Conservation (phyloP, 2,888 invertebrate species). For the Patella pellucida region DNA sequence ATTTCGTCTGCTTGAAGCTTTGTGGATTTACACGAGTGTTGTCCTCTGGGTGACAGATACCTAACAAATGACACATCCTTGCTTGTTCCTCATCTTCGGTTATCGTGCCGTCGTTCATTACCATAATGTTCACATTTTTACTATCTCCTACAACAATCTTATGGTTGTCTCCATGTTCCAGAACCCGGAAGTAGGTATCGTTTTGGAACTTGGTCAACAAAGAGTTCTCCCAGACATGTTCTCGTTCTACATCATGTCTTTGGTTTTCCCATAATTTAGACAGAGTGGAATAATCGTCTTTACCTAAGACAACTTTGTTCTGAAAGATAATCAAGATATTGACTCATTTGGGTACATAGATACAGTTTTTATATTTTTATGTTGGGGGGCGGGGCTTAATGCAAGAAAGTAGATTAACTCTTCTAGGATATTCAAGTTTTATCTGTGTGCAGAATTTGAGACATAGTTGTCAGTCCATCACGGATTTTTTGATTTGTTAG, state of each 20-base stretch:
- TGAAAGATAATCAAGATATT: background rate
- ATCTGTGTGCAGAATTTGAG: too few relatives aligned
- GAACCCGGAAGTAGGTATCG: background rate
- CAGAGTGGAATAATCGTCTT: background rate
- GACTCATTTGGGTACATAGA: background rate
- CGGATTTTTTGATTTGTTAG: too few relatives aligned
- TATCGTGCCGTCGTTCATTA: background rate
- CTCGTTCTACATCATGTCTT: background rate
- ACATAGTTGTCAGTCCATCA: too few relatives aligned
- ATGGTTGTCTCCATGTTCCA: background rate
- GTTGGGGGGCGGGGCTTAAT: too few relatives aligned
- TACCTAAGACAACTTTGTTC: background rate
- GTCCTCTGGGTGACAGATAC: background rate
- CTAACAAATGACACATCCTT: background rate
- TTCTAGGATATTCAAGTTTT: too few relatives aligned
- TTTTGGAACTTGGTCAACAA: background rate
- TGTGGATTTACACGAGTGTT: background rate
- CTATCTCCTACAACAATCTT: background rate
- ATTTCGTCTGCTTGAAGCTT: background rate
- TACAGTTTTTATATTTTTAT: too few relatives aligned
- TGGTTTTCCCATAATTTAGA: constrained; percentile 1
- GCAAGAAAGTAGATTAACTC: too few relatives aligned
- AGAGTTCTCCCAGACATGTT: background rate
- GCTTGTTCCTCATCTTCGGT: background rate
- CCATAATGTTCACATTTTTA: background rate